These are phyloP conservation scores for Saturnia pavonia DNA, from an alignment of 2,888 invertebrate genomes.

Conservation along the genomic window DNA sequence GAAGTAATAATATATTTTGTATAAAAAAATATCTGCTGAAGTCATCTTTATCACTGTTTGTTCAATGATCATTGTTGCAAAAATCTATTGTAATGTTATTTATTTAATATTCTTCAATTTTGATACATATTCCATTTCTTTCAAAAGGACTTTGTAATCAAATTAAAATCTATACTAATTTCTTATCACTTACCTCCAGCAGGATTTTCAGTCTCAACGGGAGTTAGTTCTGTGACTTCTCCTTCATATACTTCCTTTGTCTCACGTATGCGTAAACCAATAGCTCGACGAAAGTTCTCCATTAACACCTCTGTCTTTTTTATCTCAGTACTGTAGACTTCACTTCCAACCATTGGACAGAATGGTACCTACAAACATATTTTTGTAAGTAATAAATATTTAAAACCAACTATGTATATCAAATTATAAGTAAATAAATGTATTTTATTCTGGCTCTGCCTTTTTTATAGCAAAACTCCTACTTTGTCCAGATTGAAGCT, in stretches of 20 bases:
- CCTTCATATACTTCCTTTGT: slow-evolving; percentile 99
- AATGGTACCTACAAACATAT: slow-evolving; percentile 85
- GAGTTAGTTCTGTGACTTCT: slow-evolving; percentile 98
- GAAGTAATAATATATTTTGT: background rate
- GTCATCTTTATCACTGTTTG: background rate
- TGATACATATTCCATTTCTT: background rate
- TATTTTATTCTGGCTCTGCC: no score
- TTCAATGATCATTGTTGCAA: background rate
- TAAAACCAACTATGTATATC: background rate
- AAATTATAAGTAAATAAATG: background rate
- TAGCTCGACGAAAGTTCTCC: slow-evolving; percentile 99
- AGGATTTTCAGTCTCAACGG: slow-evolving; percentile 98
- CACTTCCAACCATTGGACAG: slow-evolving; percentile 95
- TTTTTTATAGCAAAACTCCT: no score
- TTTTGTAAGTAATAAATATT: background rate
- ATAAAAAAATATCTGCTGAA: background rate
- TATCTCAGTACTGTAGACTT: slow-evolving; percentile 98
- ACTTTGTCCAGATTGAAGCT: no score
- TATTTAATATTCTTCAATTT: background rate
- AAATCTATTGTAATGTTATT: background rate
- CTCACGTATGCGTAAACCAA: slow-evolving; percentile 96
- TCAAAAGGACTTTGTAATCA: background rate
- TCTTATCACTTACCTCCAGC: slow-evolving; percentile 86
- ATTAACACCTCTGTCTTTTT: slow-evolving; percentile 99
- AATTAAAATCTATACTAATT: slow-evolving; percentile 8